Conservation (phyloP, 2,888 invertebrate species). For the Lithosia quadra region DNA sequence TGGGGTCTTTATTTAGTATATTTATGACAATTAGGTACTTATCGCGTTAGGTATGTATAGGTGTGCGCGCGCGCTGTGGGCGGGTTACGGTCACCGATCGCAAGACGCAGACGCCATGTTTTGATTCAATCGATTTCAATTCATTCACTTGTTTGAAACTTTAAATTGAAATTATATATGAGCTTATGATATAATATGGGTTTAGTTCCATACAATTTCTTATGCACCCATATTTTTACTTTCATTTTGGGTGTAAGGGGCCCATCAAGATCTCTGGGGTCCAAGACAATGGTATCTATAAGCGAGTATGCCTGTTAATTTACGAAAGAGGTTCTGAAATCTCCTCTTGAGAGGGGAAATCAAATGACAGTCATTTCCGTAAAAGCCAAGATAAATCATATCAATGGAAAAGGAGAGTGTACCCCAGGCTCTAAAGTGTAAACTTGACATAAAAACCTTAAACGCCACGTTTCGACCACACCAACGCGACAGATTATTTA, state of each 20-base stretch:
- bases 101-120: conserved; percentile 45
- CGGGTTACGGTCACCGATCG: conserved; percentile 51
- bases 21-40: conserved; percentile 53
- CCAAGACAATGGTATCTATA: no score
- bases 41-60: conserved; percentile 46
- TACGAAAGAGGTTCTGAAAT: neutral
- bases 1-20: conserved; percentile 50
- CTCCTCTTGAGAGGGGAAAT: neutral
- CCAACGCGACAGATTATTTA: neutral
- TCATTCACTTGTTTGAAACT: conserved; percentile 42
- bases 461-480: no score
- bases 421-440: no score
- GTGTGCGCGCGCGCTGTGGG: conserved; percentile 45
- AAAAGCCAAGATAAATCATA: no score
- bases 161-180: conserved; percentile 33
- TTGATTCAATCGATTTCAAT: conserved; percentile 49
- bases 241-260: neutral
- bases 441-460: no score
- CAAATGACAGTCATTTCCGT: no score
- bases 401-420: no score
- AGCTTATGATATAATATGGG: conserved; percentile 3
- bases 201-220: neutral
- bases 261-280: neutral
- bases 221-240: neutral
- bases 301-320: no score